These are phyloP conservation scores for Anas georgica DNA, from an alignment of 2,797 vertebrate species.

Conservation along the genomic window DNA sequence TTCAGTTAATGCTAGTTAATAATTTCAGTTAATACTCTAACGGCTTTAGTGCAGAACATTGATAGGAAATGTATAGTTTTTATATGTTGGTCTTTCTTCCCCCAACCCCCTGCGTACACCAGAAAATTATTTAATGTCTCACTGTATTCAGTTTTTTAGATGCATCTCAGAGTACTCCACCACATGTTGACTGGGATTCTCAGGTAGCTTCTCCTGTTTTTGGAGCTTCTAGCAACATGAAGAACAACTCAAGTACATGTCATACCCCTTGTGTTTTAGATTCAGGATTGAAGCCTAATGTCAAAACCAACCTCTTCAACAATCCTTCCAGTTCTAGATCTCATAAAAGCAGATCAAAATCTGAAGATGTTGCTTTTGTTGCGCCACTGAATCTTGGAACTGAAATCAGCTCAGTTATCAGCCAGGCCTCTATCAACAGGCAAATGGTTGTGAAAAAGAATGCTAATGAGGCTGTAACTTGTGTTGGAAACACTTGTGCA, in stretches of 20 bases:
- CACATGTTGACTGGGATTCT: conserved; percentile 66
- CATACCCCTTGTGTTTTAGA: conserved; percentile 79
- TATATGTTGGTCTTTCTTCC: neutral
- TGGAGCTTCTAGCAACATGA: conserved; percentile 72
- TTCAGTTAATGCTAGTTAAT: neutral
- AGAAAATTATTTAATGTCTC: conserved; percentile 4
- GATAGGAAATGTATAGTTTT: neutral
- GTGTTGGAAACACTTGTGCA: conserved; percentile 21
- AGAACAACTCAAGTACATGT: conserved; percentile 73
- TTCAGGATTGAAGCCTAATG: conserved; percentile 53
- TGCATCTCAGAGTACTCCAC: conserved; percentile 57
- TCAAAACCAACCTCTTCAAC: conserved; percentile 68
- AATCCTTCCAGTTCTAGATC: conserved; percentile 60
- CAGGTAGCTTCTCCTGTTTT: conserved; percentile 76
- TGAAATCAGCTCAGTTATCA: conserved; percentile 69
- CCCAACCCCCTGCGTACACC: neutral
- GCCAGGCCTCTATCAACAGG: conserved; percentile 62
- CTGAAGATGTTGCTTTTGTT: conserved; percentile 74
- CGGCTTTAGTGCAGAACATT: neutral
- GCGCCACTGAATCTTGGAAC: conserved; percentile 64
- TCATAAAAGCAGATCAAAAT: conserved; percentile 77
- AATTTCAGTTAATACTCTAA: neutral
- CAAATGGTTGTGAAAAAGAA: conserved; percentile 70
- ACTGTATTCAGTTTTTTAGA: conserved; percentile 76
- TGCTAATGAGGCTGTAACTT: conserved; percentile 44